phyloP scores from a whole-genome alignment of 2,113 vertebrate genomes.

The Proterorhinus semilunaris region DNA sequence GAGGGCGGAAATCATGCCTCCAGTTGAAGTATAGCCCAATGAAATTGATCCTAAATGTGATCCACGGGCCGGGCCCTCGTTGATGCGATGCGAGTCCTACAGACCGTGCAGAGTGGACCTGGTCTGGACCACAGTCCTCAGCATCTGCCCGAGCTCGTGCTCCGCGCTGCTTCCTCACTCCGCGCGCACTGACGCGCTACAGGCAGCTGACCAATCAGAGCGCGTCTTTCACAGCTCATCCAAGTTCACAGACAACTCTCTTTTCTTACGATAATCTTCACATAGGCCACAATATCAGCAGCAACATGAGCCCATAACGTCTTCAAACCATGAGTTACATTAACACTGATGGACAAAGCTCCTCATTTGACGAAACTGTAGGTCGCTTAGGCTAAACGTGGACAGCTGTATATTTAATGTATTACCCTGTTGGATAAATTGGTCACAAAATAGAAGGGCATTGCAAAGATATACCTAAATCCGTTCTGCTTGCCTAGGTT shows the following conservation, averaged over 20 bases:
- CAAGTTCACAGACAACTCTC: slow-evolving; percentile 4
- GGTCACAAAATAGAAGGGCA: too few species aligned
- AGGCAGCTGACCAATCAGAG: slow-evolving; percentile 63
- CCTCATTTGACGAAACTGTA: too few species aligned
- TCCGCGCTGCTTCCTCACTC: slow-evolving; percentile 70
- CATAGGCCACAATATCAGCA: too few species aligned
- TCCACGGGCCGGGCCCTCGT: background rate
- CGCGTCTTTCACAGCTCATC: background rate
- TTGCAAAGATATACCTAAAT: too few species aligned
- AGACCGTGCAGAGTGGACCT: background rate
- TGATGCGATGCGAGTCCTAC: background rate
- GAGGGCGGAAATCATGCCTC: slow-evolving; percentile 18
- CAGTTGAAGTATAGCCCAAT: slow-evolving; percentile 7
- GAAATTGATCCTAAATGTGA: background rate
- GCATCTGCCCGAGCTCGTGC: slow-evolving; percentile 68
- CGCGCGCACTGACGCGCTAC: slow-evolving; percentile 83
- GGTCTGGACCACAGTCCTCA: slow-evolving; percentile 57
- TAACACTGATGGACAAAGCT: too few species aligned
- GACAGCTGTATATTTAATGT: too few species aligned
- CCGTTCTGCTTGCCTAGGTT: too few species aligned
- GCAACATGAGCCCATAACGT: too few species aligned
- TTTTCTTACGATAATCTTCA: background rate
- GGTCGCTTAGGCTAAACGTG: too few species aligned
- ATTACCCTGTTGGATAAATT: too few species aligned
- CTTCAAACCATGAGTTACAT: too few species aligned